A percentile compares a stretch with the other conserved stretches of the same genome.
Evolutionary conservation across 1,140 invertebrate species (phyloP).

Genomic region (Sminthurides bifidus): DNA sequence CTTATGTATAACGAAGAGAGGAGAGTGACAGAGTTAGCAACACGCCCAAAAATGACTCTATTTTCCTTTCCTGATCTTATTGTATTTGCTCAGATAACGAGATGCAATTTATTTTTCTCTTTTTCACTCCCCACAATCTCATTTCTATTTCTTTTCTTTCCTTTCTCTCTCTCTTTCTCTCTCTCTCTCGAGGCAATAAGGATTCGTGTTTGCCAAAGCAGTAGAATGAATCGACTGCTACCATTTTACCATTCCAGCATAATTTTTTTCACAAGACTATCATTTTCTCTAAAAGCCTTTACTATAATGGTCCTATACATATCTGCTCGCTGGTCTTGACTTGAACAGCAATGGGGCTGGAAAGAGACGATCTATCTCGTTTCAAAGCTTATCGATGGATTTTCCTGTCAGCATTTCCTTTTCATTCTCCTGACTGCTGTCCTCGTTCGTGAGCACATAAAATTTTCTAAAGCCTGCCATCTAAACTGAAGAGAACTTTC

Average conservation of each 20-base stretch:
- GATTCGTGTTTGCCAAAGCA: background rate
- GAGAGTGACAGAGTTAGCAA: slow-evolving; percentile 18
- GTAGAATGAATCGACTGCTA: too few relatives aligned
- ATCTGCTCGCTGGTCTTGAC: too few relatives aligned
- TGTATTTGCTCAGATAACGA: slow-evolving; percentile 26
- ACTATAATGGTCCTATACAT: background rate
- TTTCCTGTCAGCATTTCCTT: too few relatives aligned
- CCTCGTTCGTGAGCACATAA: too few relatives aligned
- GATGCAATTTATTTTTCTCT: slow-evolving; percentile 10
- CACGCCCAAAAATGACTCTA: slow-evolving; percentile 33
- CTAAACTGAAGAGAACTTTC: too few relatives aligned
- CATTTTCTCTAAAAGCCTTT: background rate
- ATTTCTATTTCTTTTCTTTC: background rate
- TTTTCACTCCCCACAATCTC: background rate
- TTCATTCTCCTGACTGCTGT: too few relatives aligned
- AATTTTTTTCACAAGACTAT: background rate
- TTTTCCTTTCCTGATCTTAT: slow-evolving; percentile 33
- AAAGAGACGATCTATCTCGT: too few relatives aligned
- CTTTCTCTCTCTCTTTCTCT: slow-evolving; percentile 6
- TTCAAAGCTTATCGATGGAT: too few relatives aligned
- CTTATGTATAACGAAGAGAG: too few relatives aligned
- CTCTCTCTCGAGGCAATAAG: background rate
- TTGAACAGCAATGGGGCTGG: too few relatives aligned
- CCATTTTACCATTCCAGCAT: background rate
- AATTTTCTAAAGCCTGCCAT: too few relatives aligned